These are phyloP conservation scores for Diplogasteroides magnus DNA, from an alignment of 1,140 invertebrate genomes.

Conservation along the genomic window DNA sequence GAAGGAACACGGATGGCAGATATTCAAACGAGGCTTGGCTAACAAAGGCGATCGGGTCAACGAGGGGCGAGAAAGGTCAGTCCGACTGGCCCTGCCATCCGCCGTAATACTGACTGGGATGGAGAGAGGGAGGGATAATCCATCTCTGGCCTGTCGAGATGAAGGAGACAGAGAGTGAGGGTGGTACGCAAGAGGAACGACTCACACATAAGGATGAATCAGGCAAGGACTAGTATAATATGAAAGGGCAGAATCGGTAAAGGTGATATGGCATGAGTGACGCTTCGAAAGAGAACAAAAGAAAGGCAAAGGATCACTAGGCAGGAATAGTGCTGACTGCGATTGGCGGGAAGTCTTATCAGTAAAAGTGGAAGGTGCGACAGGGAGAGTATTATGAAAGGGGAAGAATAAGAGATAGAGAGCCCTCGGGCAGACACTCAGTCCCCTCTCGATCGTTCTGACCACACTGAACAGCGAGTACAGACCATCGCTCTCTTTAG, in stretches of 20 bases:
- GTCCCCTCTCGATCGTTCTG: too few species aligned
- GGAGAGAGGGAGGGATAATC: not conserved
- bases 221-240: too few species aligned
- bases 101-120: too few species aligned
- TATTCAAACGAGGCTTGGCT: not conserved
- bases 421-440: too few species aligned
- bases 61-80: not conserved
- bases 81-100: too few species aligned
- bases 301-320: too few species aligned
- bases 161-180: not conserved
- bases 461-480: not conserved
- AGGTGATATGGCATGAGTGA: too few species aligned
- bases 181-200: not conserved
- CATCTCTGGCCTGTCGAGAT: too few species aligned
- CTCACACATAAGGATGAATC: too few species aligned
- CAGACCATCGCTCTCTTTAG: not conserved
- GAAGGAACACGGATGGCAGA: not conserved
- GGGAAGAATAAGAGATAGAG: not conserved
- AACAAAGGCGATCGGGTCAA: not conserved
- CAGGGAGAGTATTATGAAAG: too few species aligned
- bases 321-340: not conserved
- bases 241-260: not conserved
- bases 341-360: not conserved
- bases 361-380: too few species aligned
- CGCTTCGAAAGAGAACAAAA: too few species aligned